Base-by-base conservation (phyloP, 2,797 vertebrate species). In the Amphiprion clarkii region DNA sequence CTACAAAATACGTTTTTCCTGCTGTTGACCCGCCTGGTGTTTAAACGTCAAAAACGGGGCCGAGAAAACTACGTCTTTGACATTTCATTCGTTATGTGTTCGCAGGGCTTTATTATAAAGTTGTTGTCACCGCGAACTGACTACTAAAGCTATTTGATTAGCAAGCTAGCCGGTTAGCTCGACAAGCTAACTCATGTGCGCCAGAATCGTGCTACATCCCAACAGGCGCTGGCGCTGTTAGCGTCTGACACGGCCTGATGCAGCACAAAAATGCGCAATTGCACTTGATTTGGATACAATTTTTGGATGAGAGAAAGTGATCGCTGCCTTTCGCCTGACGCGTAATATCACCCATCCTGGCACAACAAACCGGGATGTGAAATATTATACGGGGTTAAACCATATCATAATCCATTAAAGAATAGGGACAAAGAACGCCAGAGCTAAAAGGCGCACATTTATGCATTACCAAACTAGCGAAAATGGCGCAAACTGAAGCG, bases 351-450 rank as follows among this genome's bases (percentile, higher is more conserved):
- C 4, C 3, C 12, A 16, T 8, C 19, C 0, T 6, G 14, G 2
- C 6, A 31, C 25, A 44, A 6, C 12, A 39, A 49, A 40, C 61
- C 3, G 1, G 16, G 36, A 58, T 75, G 54, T 29, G 33, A 59
- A 14, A 49, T 63, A 60, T 51, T 13, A 16, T 1, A 25, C 2
- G 23, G 6, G 31, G 55, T 44, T 44, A 23, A 66, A 72, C 54
- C 67, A 62, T 23, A 78, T 78, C 67, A 82, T 12, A 27, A 67
- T 36, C 77, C 86, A 82, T 88, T 83, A 84, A 89, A 87, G 76
- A 87, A 85, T 46, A 85, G 84, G 88, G 94, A 96, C 95, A 96
- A 96, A 96, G 94, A 94, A 92, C 88, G 81, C 64, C 87, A 76
- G 81, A 67, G 87, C 88, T 85, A 75, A 89, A 90, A 92, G 89